Percentiles rank a stretch among this genome's conserved stretches.
Evolutionary conservation across 2,888 invertebrate species (phyloP).

Genomic region (Prosopocoilus inquinatus): DNA sequence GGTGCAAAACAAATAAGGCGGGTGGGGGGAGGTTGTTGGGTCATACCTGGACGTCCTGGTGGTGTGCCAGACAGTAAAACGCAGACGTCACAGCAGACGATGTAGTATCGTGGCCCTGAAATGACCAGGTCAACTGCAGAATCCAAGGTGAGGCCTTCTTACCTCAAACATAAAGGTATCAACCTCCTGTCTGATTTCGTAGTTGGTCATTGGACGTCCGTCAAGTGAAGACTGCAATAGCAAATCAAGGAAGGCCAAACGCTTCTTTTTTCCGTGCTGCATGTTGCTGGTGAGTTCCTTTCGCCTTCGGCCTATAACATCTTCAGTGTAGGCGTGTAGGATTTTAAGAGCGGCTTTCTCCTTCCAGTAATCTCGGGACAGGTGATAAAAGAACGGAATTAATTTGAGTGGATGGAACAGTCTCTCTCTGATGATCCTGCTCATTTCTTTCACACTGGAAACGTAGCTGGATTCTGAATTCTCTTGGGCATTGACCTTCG

Average conservation of each 20-base stretch:
- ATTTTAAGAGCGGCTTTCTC: constrained; percentile 53
- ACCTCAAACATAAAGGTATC: constrained; percentile 29
- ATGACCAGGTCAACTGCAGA: too few relatives aligned
- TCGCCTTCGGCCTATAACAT: constrained; percentile 55
- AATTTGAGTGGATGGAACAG: constrained; percentile 52
- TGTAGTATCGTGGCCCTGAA: constrained; percentile 33
- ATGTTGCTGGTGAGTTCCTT: constrained; percentile 18
- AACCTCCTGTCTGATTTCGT: constrained; percentile 44
- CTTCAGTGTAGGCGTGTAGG: constrained; percentile 57
- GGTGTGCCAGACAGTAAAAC: constrained; percentile 23
- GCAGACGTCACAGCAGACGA: constrained; percentile 26
- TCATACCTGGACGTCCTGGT: constrained; percentile 29
- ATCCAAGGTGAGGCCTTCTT: too few relatives aligned
- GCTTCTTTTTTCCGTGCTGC: constrained; percentile 22
- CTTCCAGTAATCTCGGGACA: constrained; percentile 58
- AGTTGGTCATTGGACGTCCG: constrained; percentile 61
- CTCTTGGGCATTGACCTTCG: constrained; percentile 68
- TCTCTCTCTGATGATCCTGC: constrained; percentile 39
- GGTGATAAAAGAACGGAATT: constrained; percentile 51
- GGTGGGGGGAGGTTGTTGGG: too few relatives aligned
- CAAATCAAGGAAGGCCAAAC: constrained; percentile 25
- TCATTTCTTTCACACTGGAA: constrained; percentile 61
- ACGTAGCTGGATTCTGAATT: constrained; percentile 70
- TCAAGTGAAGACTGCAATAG: constrained; percentile 22
- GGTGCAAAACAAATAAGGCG: too few relatives aligned